A percentile compares a stretch with the other conserved stretches of the same genome.
Evolutionary conservation across 1,140 invertebrate species (phyloP).

Genomic region (Akabosia matsudoensis): DNA sequence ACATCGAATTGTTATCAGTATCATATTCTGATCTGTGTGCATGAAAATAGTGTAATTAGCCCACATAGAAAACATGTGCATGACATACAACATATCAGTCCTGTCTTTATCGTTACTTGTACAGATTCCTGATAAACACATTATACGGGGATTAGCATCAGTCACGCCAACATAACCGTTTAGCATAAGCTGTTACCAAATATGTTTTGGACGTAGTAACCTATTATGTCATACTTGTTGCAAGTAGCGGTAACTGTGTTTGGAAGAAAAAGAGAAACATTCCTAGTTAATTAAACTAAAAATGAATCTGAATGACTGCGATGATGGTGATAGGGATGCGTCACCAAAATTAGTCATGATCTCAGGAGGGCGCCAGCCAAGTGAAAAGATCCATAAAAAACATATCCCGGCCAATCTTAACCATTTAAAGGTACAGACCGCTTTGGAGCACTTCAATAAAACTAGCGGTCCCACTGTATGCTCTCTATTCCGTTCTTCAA

Average conservation of each 20-base stretch:
- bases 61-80: too few species aligned
- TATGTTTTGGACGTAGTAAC: background rate
- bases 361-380: background rate
- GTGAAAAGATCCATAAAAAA: constrained; percentile 7
- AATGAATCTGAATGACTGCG: background rate
- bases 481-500: too few species aligned
- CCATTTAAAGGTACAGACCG: background rate
- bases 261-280: too few species aligned
- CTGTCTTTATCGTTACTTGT: background rate
- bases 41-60: constrained; percentile 1
- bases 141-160: background rate
- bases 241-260: background rate
- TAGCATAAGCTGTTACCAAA: background rate
- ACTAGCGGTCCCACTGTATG: background rate
- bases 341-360: constrained; percentile 21
- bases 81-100: too few species aligned
- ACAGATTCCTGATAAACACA: background rate
- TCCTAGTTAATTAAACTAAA: background rate
- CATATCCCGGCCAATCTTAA: background rate
- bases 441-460: background rate
- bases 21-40: background rate
- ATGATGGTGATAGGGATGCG: constrained; percentile 10
- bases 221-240: background rate
- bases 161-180: background rate
- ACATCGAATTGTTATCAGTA: too few species aligned